phyloP scores from a whole-genome alignment of 2,797 vertebrate species.

The Kryptopterus vitreolus region DNA sequence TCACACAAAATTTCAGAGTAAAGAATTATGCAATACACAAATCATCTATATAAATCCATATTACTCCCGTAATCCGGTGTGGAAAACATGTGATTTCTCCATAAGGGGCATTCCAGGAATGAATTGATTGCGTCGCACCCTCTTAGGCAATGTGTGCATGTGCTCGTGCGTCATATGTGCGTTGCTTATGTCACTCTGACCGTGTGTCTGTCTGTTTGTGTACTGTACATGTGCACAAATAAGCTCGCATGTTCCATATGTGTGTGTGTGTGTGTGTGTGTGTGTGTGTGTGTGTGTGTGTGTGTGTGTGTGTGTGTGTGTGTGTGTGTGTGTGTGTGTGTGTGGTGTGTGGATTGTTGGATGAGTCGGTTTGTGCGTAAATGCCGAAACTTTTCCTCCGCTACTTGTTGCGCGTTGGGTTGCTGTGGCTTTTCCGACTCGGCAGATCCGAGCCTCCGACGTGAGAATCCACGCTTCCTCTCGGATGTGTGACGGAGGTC shows the following conservation, averaged over 20 bases:
- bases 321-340: not conserved
- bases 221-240: no score
- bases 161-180: not conserved
- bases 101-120: not conserved
- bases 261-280: slow-evolving; percentile 5
- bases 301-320: not conserved
- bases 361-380: not conserved
- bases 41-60: not conserved
- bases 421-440: not conserved
- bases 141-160: not conserved
- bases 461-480: slow-evolving; percentile 17
- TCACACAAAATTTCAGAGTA: not conserved
- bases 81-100: not conserved
- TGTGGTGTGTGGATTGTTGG: not conserved
- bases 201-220: slow-evolving; percentile 4
- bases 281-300: not conserved
- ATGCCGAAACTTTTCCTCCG: slow-evolving; percentile 29
- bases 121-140: no score
- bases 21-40: not conserved
- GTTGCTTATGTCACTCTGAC: not conserved
- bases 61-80: not conserved
- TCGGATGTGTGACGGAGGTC: slow-evolving; percentile 72
- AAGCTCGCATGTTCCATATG: no score
- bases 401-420: slow-evolving; percentile 58
- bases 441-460: slow-evolving; percentile 32